Base-by-base conservation (phyloP, 2,888 invertebrate genomes). In the Sphaerolaimus hirsutus region DNA sequence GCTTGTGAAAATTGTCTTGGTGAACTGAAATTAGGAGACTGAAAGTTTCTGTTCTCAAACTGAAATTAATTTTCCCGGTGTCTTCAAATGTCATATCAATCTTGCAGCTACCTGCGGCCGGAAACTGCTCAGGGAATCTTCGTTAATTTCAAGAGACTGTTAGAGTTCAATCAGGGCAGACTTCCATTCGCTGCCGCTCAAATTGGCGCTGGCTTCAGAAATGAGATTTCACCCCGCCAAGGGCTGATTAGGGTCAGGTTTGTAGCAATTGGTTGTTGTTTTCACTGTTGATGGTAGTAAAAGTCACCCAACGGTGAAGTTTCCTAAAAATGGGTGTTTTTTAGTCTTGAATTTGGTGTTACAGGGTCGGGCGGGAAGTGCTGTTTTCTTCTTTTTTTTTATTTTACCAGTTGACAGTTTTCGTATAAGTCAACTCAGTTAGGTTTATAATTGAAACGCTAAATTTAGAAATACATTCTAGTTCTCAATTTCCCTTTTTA, bases 91-190 rank as follows among this genome's bases (percentile, higher is more conserved):
- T 37, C 7, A 40, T 40, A 7, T 23, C 23, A 17, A 19, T 3
- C 2, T 55, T 55, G 44, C 57, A 75, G 77, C 19, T 97, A 79
- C 63, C 71, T 99, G 23, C 75, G 97, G 49, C 97, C 97, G 23
- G 97, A 99, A 71, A 99, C 97, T 17, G 97, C 97, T 0, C 97
- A 99, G 66, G 97, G 97, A 25, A 99, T 99, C 55, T 99, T 99
- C 69, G 93, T 99, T 0, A 99, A 99, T 68, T 99, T 99, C 65
- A 97, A 97, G 66, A 74, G 97, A 17, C 72, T 99, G 25, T 66
- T 97, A 46, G 91, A 91, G 66, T 97, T 97, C 65, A 97, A 97
- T 66, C 86, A 87, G 62, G 91, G 89, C 7, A 76, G 76, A 52
- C 66, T 93, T 32, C 97, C 97, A 25, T 99, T 97, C 70, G 93